These are phyloP conservation scores for Copidosoma aretas DNA, from an alignment of 2,888 invertebrate species.

Conservation along the genomic window DNA sequence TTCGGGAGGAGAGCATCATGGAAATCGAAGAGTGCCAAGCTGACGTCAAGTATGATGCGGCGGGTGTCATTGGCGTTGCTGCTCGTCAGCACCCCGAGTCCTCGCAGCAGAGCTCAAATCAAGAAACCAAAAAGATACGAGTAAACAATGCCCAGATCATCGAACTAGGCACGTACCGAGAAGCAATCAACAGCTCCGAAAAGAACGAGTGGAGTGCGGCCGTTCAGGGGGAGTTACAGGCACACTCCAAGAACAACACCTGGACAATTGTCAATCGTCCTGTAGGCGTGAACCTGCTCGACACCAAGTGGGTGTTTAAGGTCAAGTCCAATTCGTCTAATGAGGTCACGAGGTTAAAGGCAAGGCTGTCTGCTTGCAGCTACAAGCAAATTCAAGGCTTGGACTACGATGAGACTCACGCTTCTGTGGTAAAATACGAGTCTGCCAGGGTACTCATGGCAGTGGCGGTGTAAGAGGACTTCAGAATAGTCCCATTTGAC, in stretches of 20 bases:
- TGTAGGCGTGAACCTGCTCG: slow-evolving; percentile 21
- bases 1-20: no score
- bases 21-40: no score
- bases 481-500: slow-evolving; percentile 1
- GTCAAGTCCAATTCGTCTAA: background rate
- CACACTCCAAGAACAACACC: slow-evolving; percentile 31
- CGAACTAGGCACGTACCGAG: background rate
- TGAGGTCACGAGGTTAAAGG: slow-evolving; percentile 26
- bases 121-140: background rate
- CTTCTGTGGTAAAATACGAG: background rate
- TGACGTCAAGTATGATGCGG: no score
- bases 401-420: slow-evolving; percentile 33
- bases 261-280: slow-evolving; percentile 36
- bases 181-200: background rate
- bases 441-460: background rate
- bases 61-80: no score
- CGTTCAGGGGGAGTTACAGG: no score
- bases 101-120: background rate
- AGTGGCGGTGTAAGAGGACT: background rate
- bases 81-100: background rate
- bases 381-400: slow-evolving; percentile 33
- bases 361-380: slow-evolving; percentile 41
- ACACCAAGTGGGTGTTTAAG: slow-evolving; percentile 43
- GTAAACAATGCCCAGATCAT: background rate
- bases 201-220: slow-evolving; percentile 3